Base-by-base conservation (phyloP, 2,113 vertebrate genomes). In the Pyxicephalus adspersus region DNA sequence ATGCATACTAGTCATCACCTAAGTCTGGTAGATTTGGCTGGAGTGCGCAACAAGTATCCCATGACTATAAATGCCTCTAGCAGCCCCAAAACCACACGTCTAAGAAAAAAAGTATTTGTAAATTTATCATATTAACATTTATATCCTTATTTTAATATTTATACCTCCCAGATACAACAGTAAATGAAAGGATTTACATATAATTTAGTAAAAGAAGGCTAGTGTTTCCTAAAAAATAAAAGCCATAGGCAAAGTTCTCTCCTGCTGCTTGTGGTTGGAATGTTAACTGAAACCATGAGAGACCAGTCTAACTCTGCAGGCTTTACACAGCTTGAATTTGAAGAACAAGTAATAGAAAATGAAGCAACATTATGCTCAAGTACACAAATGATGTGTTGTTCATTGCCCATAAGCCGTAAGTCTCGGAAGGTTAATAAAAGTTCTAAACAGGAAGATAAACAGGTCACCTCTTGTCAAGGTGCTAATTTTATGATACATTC, bases 321-420 rank as follows among this genome's bases (percentile, higher is more conserved):
- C 89, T 90, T 87, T 88, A 88, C 90, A 83, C 89, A 92, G 88
- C 85, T 0, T 87, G 89, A 88, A 86, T 90, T 90, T 89, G 87
- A 90, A 87, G 90, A 90, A 87, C 81, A 84, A 52, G 81, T 89
- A 84, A 83, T 84, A 85, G 86, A 85, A 90, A 90, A 90, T 86
- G 85, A 91, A 85, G 75, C 76, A 86, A 86, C 89, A 85, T 91
- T 90, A 90, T 89, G 83, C 89, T 85, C 79, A 84, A 86, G 86
- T 80, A 85, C 83, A 85, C 87, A 89, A 88, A 90, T 5, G 66
- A 89, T 87, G 84, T 84, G 86, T 90, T 85, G 86, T 89, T 91
- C 92, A 90, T 91, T 88, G 90, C 91, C 87, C 89, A 73, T 31
- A 50, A 34, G 26, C 50, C 23, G 31, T 9, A 17, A 17, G 38